These are phyloP conservation scores for Hemicentrotus pulcherrimus DNA, from an alignment of 35 echinoderm and acorn worm species.

Conservation along the genomic window DNA sequence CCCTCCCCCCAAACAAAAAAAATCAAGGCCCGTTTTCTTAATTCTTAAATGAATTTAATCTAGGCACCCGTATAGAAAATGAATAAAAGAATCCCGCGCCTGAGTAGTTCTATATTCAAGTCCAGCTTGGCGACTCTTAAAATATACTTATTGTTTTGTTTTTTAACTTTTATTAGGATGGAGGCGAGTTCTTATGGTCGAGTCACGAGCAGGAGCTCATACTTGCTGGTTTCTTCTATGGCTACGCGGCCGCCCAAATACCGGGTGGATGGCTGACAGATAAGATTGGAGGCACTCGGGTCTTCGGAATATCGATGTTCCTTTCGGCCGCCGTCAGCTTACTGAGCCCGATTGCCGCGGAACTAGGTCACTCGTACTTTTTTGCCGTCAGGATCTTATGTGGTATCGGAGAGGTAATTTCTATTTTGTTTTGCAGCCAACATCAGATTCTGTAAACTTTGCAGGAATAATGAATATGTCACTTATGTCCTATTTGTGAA, in stretches of 20 bases:
- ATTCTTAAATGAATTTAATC: too few species aligned
- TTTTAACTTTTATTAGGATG: not conserved
- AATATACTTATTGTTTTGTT: not conserved
- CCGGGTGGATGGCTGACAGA: slow-evolving; percentile 34
- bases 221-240: slow-evolving; percentile 19
- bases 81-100: too few species aligned
- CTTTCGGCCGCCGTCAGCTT: not conserved
- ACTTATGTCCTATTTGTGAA: too few species aligned
- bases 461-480: too few species aligned
- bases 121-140: too few species aligned
- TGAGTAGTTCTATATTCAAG: too few species aligned
- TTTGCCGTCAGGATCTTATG: slow-evolving; percentile 19
- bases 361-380: not conserved
- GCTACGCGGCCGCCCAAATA: slow-evolving; percentile 13
- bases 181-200: slow-evolving; percentile 6
- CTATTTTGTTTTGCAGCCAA: too few species aligned
- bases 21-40: too few species aligned
- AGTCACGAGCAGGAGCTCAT: slow-evolving; percentile 26
- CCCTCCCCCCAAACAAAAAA: too few species aligned
- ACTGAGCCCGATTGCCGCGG: not conserved
- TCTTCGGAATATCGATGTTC: slow-evolving; percentile 25
- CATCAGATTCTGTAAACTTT: too few species aligned
- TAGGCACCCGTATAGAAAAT: too few species aligned
- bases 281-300: slow-evolving; percentile 43
- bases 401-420: slow-evolving; percentile 24